These are phyloP conservation scores for Sphecodes monilicornis DNA, from an alignment of 2,888 invertebrate species.

Conservation along the genomic window DNA sequence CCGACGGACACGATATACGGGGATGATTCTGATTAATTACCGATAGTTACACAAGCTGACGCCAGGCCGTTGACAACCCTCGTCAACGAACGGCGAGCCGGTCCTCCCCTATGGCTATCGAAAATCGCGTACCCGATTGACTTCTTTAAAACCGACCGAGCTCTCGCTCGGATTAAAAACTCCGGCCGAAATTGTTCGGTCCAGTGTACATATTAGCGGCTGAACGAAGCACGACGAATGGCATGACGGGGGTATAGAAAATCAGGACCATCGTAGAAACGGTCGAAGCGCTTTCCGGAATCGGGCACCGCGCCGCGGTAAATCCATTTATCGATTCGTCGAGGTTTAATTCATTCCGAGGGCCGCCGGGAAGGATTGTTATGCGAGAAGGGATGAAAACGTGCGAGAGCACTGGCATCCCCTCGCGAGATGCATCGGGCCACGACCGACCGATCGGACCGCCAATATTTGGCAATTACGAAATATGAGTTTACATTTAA, in stretches of 20 bases:
- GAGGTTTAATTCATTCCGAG: constrained; percentile 69
- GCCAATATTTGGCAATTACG: constrained; percentile 84
- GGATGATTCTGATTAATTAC: constrained; percentile 85
- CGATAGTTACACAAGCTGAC: constrained; percentile 84
- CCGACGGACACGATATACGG: constrained; percentile 79
- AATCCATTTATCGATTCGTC: constrained; percentile 71
- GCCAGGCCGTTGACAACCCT: constrained; percentile 78
- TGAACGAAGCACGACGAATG: not conserved
- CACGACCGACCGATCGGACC: constrained; percentile 76
- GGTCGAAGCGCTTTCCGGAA: not conserved
- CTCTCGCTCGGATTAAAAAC: not conserved
- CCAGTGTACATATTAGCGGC: not conserved
- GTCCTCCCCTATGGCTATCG: constrained; percentile 49
- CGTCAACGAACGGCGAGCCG: constrained; percentile 60
- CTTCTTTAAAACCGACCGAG: constrained; percentile 31
- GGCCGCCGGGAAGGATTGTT: constrained; percentile 68
- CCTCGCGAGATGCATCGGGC: constrained; percentile 70
- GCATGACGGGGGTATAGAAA: not conserved
- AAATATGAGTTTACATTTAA: constrained; percentile 84
- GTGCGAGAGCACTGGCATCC: constrained; percentile 73
- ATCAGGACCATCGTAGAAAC: not conserved
- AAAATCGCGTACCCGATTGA: constrained; percentile 56
- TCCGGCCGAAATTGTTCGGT: not conserved
- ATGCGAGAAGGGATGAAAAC: constrained; percentile 73
- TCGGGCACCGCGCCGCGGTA: constrained; percentile 17